Evolutionary conservation across 2,113 vertebrate species (phyloP), one percentile per base, ranked within the genome.

Genomic region (Speoplatyrhinus poulsoni): DNA sequence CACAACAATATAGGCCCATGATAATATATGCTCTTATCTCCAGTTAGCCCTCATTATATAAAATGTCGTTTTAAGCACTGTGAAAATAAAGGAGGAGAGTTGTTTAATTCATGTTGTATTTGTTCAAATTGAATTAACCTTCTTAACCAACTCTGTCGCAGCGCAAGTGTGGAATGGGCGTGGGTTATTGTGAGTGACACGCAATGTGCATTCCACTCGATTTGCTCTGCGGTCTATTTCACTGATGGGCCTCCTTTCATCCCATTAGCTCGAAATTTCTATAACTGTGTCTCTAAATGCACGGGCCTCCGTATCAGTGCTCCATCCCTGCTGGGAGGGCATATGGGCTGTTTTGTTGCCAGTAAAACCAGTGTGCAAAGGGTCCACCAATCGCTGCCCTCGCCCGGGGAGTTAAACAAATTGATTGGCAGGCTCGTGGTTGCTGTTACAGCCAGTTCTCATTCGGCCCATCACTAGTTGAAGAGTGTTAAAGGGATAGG

Each of bases 351-450:
- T 88, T 91, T 92, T 92, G 89, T 92, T 86, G 71, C 53, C 53
- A 75, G 76, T 77, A 90, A 88, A 58, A 76, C 81, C 79, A 85
- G 87, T 89, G 89, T 88, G 84, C 76, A 86, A 74, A 76, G 84
- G 85, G 88, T 88, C 85, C 82, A 87, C 85, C 88, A 87, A 89
- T 89, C 79, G 76, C 83, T 89, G 83, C 81, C 85, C 87, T 87
- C 53, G 85, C 91, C 89, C 75, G 86, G 85, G 81, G 92, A 92
- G 91, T 89, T 92, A 90, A 92, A 92, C 91, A 92, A 92, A 92
- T 92, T 92, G 91, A 92, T 92, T 89, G 89, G 90, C 88, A 89
- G 90, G 87, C 88, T 81, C 68, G 75, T 76, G 72, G 80, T 62
- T 60, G 82, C 81, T 88, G 88, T 83, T 86, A 81, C 80, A 83